A percentile compares a stretch with the other conserved stretches of the same genome.
Conservation (phyloP, 2,888 invertebrate genomes). For the Tipula unca region DNA sequence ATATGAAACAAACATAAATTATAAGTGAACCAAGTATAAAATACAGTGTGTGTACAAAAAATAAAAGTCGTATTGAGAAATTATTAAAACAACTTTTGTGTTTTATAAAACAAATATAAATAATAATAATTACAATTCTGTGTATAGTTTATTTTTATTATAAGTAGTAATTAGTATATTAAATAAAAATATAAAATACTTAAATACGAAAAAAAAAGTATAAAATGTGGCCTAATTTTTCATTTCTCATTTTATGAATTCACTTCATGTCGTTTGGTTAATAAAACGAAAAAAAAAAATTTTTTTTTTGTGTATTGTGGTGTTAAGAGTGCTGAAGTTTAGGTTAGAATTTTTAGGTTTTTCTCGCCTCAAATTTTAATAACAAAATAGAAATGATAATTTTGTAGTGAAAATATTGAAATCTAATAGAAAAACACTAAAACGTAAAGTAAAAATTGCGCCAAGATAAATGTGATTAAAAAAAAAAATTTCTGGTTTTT, state of each 20-base stretch:
- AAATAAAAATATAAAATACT: neutral
- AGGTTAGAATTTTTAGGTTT: neutral
- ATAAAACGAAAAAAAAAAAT: neutral
- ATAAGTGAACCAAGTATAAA: neutral
- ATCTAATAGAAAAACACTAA: neutral
- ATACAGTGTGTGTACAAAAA: neutral
- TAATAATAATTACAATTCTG: neutral
- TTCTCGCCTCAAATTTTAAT: neutral
- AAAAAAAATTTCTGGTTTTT: neutral
- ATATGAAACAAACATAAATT: neutral
- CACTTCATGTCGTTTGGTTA: slow-evolving; percentile 8
- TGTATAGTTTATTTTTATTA: neutral
- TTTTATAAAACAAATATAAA: neutral
- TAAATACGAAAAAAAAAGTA: neutral
- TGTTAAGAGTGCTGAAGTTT: neutral
- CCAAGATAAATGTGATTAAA: slow-evolving; percentile 19
- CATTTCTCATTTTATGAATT: neutral
- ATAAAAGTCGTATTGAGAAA: neutral
- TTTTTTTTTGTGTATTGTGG: neutral
- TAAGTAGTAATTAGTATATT: neutral
- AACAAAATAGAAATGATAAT: neutral
- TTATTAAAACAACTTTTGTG: neutral
- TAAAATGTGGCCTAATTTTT: slow-evolving; percentile 8
- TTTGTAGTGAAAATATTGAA: neutral
- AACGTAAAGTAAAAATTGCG: slow-evolving; percentile 8